Conservation (phyloP, 2,888 invertebrate species). For the Pterostichus niger region DNA sequence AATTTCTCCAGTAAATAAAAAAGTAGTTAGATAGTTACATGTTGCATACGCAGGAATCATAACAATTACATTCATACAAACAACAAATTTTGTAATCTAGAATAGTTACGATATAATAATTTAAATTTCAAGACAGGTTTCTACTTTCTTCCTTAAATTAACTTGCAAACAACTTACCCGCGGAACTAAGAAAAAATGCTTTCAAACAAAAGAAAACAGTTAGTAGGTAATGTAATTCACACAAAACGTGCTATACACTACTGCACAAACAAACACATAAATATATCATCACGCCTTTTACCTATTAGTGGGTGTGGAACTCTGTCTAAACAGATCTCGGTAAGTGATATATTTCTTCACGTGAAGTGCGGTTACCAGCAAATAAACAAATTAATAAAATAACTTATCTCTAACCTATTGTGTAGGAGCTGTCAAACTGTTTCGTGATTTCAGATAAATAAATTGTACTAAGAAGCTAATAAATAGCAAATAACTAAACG, state of each 20-base stretch:
- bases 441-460: slow-evolving; percentile 36
- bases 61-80: not conserved
- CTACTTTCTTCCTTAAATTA: slow-evolving; percentile 51
- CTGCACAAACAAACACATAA: not conserved
- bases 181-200: slow-evolving; percentile 20
- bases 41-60: slow-evolving; percentile 11
- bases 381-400: slow-evolving; percentile 4
- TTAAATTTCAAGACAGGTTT: slow-evolving; percentile 42
- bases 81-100: slow-evolving; percentile 4
- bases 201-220: slow-evolving; percentile 15
- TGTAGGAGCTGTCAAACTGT: slow-evolving; percentile 57
- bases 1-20: not conserved
- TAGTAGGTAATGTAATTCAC: slow-evolving; percentile 1
- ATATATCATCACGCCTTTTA: too few species aligned
- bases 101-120: slow-evolving; percentile 15
- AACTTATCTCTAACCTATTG: slow-evolving; percentile 22
- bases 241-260: slow-evolving; percentile 6
- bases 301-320: too few species aligned
- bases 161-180: slow-evolving; percentile 36
- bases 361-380: not conserved
- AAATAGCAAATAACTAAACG: not conserved
- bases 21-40: not conserved
- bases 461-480: not conserved
- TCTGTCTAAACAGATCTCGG: too few species aligned
- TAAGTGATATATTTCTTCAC: too few species aligned